Conservation (phyloP, 2,888 invertebrate species). For the Desoria tigrina region DNA sequence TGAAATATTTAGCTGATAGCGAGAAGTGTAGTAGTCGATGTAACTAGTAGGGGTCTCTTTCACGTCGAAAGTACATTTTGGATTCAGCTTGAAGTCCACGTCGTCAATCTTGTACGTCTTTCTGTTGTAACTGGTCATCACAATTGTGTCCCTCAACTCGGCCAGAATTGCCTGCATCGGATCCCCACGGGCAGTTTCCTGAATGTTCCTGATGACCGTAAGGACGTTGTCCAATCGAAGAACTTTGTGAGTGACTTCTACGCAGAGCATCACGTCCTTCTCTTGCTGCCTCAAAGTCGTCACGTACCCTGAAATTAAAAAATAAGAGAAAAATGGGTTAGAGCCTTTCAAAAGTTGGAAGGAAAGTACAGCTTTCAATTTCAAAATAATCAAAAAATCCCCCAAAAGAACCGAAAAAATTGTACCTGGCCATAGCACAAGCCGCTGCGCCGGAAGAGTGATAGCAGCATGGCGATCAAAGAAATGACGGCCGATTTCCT, state of each 20-base stretch:
- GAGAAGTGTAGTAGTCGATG: slow-evolving; percentile 58
- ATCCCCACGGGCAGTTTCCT: background rate
- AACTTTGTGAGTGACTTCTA: slow-evolving; percentile 57
- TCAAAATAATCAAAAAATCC: too few species aligned
- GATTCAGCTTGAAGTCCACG: slow-evolving; percentile 58
- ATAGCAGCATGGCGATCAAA: slow-evolving; percentile 38
- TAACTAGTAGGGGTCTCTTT: slow-evolving; percentile 54
- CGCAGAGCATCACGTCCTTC: slow-evolving; percentile 55
- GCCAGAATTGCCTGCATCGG: slow-evolving; percentile 2
- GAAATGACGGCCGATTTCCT: slow-evolving; percentile 49
- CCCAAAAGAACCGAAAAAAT: too few species aligned
- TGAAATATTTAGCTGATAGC: slow-evolving; percentile 24
- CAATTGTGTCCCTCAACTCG: slow-evolving; percentile 51
- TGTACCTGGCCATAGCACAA: slow-evolving; percentile 26
- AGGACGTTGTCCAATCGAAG: slow-evolving; percentile 56
- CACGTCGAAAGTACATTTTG: slow-evolving; percentile 56
- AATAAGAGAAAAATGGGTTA: slow-evolving; percentile 54
- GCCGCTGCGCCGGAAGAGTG: background rate
- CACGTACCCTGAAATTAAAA: slow-evolving; percentile 57
- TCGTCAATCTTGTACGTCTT: slow-evolving; percentile 61
- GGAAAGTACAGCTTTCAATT: too few species aligned
- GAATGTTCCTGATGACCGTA: slow-evolving; percentile 28
- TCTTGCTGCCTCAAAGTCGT: slow-evolving; percentile 57
- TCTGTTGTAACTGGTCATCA: slow-evolving; percentile 56
- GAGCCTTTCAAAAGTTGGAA: too few species aligned